A percentile compares a stretch with the other conserved stretches of the same genome.
phyloP scores from a whole-genome alignment of 2,888 invertebrate species.

The Cataglyphis rosenhaueri region DNA sequence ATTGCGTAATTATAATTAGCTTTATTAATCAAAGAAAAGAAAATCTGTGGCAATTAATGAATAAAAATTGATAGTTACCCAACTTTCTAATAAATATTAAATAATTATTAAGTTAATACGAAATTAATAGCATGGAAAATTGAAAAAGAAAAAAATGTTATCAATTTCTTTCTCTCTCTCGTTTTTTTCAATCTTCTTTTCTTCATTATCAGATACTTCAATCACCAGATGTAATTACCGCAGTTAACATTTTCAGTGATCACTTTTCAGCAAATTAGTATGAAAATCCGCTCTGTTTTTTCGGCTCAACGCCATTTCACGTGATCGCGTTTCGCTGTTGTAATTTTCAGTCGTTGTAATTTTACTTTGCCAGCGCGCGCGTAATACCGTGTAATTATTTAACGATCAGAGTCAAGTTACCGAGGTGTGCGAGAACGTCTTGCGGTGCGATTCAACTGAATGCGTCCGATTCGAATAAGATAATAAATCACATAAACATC shows the following conservation, averaged over 20 bases:
- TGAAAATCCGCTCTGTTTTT: not conserved
- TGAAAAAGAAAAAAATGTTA: not conserved
- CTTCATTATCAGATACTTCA: not conserved
- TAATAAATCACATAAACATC: conserved; percentile 19
- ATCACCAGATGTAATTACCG: conserved; percentile 1
- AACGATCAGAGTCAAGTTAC: conserved; percentile 25
- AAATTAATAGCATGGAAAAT: conserved; percentile 10
- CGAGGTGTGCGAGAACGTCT: not conserved
- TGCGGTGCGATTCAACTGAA: not conserved
- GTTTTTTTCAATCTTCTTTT: not conserved
- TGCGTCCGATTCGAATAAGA: not conserved
- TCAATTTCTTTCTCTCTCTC: not conserved
- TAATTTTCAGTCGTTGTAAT: conserved; percentile 16
- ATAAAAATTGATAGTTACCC: not conserved
- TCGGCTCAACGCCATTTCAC: not conserved
- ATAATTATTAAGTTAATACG: not conserved
- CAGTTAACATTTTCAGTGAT: conserved; percentile 21
- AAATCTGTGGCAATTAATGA: not conserved
- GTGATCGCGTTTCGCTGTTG: not conserved
- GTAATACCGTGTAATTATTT: conserved; percentile 30
- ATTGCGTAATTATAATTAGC: not conserved
- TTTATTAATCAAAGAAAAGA: conserved; percentile 4
- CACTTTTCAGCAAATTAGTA: not conserved
- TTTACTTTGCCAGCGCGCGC: not conserved
- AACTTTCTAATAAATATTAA: not conserved